Base-by-base conservation (phyloP, 2,113 vertebrate genomes). In the Prunella fulvescens region DNA sequence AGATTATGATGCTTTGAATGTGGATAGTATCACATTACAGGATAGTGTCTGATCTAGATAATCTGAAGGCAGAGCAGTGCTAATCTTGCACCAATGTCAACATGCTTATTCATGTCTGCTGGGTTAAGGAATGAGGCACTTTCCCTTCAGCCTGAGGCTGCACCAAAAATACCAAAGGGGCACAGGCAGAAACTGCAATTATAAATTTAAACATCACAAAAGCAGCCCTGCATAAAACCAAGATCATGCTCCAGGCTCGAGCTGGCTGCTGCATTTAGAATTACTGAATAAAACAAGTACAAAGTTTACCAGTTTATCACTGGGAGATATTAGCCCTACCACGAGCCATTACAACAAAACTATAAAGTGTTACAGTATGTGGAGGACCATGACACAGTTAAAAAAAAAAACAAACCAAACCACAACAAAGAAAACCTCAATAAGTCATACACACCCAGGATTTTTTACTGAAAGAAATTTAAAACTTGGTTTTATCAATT, bases 51-150 rank as follows among this genome's bases (percentile, higher is more conserved):
- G 72, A 90, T 92, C 65, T 79, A 83, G 78, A 61, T 88, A 56
- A 78, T 93, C 51, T 76, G 73, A 83, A 94, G 84, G 24, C 72
- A 88, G 89, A 79, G 71, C 57, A 86, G 88, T 1, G 4, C 56
- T 91, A 70, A 92, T 91, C 88, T 93, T 53, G 56, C 81, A 64
- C 61, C 90, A 93, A 39, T 57, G 91, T 88, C 91, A 93, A 82
- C 87, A 93, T 3, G 3, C 83, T 82, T 83, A 66, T 26, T 94
- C 94, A 84, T 26, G 35, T 77, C 88, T 94, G 50, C 67, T 65
- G 65, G 50, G 45, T 69, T 77, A 53, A 53, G 83, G 88, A 91
- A 77, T 23, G 93, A 7, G 14, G 79, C 87, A 90, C 76, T 93
- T 95, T 91, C 90, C 69, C 77, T 96, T 94, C 86, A 85, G 79